These are phyloP conservation scores for Odontophorus gujanensis DNA, from an alignment of 2,113 vertebrate species.

Conservation along the genomic window DNA sequence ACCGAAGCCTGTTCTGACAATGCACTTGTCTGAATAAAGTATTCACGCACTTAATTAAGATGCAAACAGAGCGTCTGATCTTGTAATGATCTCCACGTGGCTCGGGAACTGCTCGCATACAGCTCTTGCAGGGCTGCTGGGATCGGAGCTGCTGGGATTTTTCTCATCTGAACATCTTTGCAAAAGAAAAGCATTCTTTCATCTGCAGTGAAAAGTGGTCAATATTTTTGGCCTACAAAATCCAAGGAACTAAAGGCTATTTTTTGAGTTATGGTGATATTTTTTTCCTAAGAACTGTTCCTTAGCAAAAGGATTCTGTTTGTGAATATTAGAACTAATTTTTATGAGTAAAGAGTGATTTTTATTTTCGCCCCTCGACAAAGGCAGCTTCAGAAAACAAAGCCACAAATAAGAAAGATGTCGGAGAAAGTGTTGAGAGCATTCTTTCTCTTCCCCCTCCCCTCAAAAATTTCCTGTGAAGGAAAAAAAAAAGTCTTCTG, in stretches of 20 bases:
- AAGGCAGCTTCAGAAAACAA: neutral
- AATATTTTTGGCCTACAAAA: neutral
- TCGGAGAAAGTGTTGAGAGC: neutral
- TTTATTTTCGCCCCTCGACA: neutral
- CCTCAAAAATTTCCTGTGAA: neutral
- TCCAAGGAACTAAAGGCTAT: neutral
- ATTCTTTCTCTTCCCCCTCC: neutral
- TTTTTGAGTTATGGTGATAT: neutral
- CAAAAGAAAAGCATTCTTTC: neutral
- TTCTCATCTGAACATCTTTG: constrained; percentile 23
- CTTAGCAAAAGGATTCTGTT: neutral
- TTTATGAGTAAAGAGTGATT: neutral
- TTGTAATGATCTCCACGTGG: neutral
- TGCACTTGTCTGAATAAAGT: neutral
- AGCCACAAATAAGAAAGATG: neutral
- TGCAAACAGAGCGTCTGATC: neutral
- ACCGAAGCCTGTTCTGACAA: neutral
- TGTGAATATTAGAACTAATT: neutral
- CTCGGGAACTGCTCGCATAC: neutral
- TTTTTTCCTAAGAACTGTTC: neutral
- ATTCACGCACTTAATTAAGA: neutral
- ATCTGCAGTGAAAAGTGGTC: neutral
- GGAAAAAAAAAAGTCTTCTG: constrained; percentile 3
- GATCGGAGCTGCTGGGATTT: neutral
- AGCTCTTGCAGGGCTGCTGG: neutral